Evolutionary conservation across 2,888 invertebrate genomes (phyloP).

Genomic region (Amiota minor): DNA sequence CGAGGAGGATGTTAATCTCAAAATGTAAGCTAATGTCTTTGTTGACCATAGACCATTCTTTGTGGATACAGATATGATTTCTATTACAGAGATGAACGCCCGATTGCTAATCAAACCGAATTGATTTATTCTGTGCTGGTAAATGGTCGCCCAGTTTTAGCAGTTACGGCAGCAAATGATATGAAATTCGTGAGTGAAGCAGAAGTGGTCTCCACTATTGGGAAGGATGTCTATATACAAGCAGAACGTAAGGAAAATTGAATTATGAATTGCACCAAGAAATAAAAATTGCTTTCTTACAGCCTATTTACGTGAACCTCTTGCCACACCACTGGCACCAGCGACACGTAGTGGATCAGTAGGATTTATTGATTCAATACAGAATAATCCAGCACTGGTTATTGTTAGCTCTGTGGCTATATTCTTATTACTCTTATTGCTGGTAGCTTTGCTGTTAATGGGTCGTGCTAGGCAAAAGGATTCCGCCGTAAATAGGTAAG

Average conservation of each 20-base stretch:
- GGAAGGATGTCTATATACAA: conserved; percentile 85
- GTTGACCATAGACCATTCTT: neutral
- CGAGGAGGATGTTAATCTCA: conserved; percentile 65
- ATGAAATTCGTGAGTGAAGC: conserved; percentile 86
- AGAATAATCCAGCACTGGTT: conserved; percentile 69
- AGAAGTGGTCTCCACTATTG: conserved; percentile 83
- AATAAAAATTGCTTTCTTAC: neutral
- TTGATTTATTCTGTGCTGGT: conserved; percentile 88
- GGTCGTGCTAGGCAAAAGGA: conserved; percentile 62
- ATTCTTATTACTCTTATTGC: conserved; percentile 66
- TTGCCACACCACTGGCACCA: conserved; percentile 72
- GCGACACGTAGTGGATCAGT: conserved; percentile 66
- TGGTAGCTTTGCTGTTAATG: conserved; percentile 69
- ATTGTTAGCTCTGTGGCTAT: conserved; percentile 68
- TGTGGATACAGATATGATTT: neutral
- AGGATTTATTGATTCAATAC: conserved; percentile 68
- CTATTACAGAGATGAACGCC: conserved; percentile 65
- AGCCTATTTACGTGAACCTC: conserved; percentile 73
- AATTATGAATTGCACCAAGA: neutral
- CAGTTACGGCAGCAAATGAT: conserved; percentile 86
- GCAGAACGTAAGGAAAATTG: conserved; percentile 84
- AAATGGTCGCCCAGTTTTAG: conserved; percentile 85
- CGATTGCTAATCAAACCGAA: conserved; percentile 74
- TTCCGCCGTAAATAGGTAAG: conserved; percentile 65
- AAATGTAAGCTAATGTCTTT: conserved; percentile 59